These are phyloP conservation scores for Kryptolebias marmoratus DNA, from an alignment of 2,113 vertebrate genomes.

Conservation along the genomic window DNA sequence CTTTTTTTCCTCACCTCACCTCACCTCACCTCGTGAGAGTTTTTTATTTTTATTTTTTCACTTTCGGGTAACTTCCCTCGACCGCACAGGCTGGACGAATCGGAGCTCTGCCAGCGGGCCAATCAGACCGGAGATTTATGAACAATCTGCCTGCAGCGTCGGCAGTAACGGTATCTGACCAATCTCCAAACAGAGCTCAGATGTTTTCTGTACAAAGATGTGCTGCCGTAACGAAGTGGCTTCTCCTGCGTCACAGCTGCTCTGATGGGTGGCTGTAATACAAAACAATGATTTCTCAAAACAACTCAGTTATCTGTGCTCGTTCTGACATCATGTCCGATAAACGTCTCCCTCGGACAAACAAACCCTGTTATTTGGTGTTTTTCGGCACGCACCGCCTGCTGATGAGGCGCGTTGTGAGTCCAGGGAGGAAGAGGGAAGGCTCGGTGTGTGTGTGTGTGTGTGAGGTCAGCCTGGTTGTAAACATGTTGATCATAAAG, in stretches of 20 bases:
- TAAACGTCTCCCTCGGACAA: constrained; percentile 5
- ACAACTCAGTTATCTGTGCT: constrained; percentile 32
- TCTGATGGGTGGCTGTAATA: constrained; percentile 2
- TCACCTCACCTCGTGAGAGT: constrained; percentile 33
- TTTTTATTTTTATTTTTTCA: constrained; percentile 3
- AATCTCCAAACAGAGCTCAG: constrained; percentile 49
- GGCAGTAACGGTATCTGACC: constrained; percentile 20
- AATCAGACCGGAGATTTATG: neutral
- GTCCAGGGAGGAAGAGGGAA: constrained; percentile 25
- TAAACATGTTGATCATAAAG: constrained; percentile 56
- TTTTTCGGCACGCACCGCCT: constrained; percentile 14
- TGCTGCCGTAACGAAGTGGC: constrained; percentile 40
- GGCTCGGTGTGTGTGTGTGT: neutral
- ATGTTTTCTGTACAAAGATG: constrained; percentile 22
- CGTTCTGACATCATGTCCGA: constrained; percentile 43
- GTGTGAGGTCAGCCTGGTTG: constrained; percentile 38
- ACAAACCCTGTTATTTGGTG: constrained; percentile 22
- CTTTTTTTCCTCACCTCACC: constrained; percentile 29
- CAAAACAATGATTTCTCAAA: constrained; percentile 2
- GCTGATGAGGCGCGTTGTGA: constrained; percentile 27
- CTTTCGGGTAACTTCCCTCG: neutral
- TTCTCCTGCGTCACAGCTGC: constrained; percentile 41
- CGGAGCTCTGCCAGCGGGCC: neutral
- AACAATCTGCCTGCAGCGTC: neutral
- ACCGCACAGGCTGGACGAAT: constrained; percentile 11